Evolutionary conservation across 2,113 vertebrate species (phyloP), one percentile per base, ranked within the genome.

Genomic region (Xenopus tropicalis): DNA sequence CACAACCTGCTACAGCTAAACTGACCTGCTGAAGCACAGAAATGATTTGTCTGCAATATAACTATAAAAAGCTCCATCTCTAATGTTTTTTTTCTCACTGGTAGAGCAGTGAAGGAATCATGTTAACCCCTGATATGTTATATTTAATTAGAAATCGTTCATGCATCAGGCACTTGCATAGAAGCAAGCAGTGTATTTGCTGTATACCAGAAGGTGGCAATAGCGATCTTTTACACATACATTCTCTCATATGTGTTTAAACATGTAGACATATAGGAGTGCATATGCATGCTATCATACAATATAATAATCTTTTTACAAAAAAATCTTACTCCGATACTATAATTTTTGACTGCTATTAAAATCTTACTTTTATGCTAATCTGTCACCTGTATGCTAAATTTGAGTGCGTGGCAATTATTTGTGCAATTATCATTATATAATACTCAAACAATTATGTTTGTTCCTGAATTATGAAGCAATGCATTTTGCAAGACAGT

Each of bases 161-260:
- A 75, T 68, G 25, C n/a, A 61, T 75, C n/a, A 62, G 61, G 63
- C 44, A 13, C 51, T 4, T 37, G 48, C 44, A 58, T 56, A 48
- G 11, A 42, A 51, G 16, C 16, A 54, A 29, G 42, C 23, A 51
- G 21, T 74, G 37, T 87, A 79, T 85, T 66, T 69, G 81, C 78
- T 79, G 61, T 79, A 83, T 80, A 83, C 88, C 89, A 90, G 86
- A 74, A 91, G 90, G 83, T 91, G 90, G 90, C 90, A 91, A 86
- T 90, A 80, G 86, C 80, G 87, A 83, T 88, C 90, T 88, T 80
- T 81, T 82, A 42, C 42, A 52, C 71, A 79, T 80, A 74, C 24
- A 46, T 51, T 13, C 20, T 4, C 54, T 17, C n/a, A 57, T 69
- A n/a, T 63, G 43, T 29, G 21, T 7, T 43, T 62, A 7, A 10